Conservation (phyloP, 1,140 invertebrate genomes). For the Archivesica marissinica region DNA sequence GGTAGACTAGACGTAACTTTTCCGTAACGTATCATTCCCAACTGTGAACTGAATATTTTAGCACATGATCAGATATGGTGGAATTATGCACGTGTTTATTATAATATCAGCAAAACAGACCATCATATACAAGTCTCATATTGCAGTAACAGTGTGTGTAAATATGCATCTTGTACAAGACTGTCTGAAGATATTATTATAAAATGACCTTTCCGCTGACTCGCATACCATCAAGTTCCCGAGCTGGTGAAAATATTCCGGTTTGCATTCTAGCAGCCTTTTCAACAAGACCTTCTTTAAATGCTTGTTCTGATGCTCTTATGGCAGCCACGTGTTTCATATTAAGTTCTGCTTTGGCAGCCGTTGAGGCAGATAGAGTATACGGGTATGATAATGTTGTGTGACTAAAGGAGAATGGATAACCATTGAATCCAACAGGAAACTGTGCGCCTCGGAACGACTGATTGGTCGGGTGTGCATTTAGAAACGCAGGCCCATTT, state of each 20-base stretch:
- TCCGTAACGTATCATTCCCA: no score
- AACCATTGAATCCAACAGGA: slow-evolving; percentile 53
- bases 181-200: no score
- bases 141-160: no score
- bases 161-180: no score
- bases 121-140: no score
- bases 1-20: no score
- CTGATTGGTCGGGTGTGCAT: slow-evolving; percentile 43
- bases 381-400: slow-evolving; percentile 77
- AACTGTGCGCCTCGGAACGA: slow-evolving; percentile 38
- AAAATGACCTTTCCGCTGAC: slow-evolving; percentile 58
- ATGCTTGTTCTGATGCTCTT: slow-evolving; percentile 50
- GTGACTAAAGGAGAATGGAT: slow-evolving; percentile 73
- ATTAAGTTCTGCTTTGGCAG: slow-evolving; percentile 65
- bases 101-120: no score
- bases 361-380: slow-evolving; percentile 70
- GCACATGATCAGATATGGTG: no score
- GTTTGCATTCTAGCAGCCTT: slow-evolving; percentile 56
- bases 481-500: slow-evolving; percentile 51
- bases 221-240: slow-evolving; percentile 57
- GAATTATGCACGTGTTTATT: no score
- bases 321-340: slow-evolving; percentile 55
- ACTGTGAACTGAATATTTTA: no score
- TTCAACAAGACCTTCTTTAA: slow-evolving; percentile 62
- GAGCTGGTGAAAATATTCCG: slow-evolving; percentile 54